These are phyloP conservation scores for Emydoidea blandingii DNA, from an alignment of 2,797 vertebrate genomes.

Conservation along the genomic window DNA sequence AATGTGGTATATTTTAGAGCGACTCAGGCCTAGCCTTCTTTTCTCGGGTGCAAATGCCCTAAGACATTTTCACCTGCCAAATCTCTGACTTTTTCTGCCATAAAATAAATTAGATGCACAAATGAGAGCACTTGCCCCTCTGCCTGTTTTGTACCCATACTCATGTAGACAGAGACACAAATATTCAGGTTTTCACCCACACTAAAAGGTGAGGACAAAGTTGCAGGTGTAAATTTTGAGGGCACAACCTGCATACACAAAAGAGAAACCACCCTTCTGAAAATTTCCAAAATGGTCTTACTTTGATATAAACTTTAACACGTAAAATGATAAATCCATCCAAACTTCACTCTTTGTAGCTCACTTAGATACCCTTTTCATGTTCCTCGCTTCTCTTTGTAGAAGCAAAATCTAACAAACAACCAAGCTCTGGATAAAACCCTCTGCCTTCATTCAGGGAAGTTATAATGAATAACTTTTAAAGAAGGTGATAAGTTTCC, in stretches of 20 bases:
- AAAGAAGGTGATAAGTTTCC: background rate
- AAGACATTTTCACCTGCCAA: background rate
- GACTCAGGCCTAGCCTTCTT: background rate
- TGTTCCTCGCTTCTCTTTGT: background rate
- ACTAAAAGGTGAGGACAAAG: constrained; percentile 51
- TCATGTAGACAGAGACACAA: constrained; percentile 11
- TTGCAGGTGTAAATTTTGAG: background rate
- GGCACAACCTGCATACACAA: background rate
- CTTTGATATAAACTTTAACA: background rate
- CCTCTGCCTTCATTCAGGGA: background rate
- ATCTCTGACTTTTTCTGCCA: background rate
- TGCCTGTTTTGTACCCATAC: background rate
- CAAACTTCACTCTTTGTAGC: background rate
- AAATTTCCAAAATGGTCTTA: background rate
- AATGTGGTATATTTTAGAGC: background rate
- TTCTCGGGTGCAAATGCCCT: background rate
- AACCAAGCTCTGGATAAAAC: background rate
- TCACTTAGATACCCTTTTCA: background rate
- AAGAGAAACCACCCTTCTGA: background rate
- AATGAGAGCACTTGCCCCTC: constrained; percentile 5
- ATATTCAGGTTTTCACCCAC: constrained; percentile 40
- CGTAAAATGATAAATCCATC: background rate
- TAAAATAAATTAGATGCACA: background rate
- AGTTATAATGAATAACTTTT: background rate
- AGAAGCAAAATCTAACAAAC: background rate